Evolutionary conservation across 2,113 vertebrate genomes (phyloP), one percentile per base, ranked within the genome.

Genomic region (Reinhardtius hippoglossoides): DNA sequence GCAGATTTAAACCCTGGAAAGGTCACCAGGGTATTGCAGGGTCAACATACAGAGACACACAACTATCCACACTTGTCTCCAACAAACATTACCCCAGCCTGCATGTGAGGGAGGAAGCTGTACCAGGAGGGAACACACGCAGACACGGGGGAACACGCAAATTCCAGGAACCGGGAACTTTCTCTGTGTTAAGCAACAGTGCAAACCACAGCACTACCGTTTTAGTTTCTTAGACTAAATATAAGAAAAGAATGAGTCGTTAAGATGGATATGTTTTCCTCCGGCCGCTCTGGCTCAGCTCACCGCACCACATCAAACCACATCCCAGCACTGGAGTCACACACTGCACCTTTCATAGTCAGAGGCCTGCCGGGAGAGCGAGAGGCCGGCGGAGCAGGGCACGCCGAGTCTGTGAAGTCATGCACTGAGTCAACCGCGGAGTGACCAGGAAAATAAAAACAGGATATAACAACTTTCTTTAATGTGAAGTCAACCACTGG

Each of bases 251-350:
- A 61, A 46, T 0, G 5, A 35, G 23, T 55, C 3, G 14, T 23
- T 48, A n/a, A 31, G 42, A 72, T 7, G 40, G 40, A 5, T 64
- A 24, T 56, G 4, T 12, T 63, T 68, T 24, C 15, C 20, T 67
- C 26, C 1, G 15, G 9, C 21, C 31, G 46, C 60, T 61, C 31
- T 27, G 21, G 50, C 20, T 52, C 59, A 50, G 46, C 31, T 72
- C 58, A 73, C 64, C 56, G 67, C 72, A 81, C 23, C 23, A 23
- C 23, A 23, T 80, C 26, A 70, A 74, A 76, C 67, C 80, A 27
- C 71, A 67, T 55, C 44, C 58, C 14, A 15, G 68, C 60, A 9
- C 70, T 65, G 48, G 26, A 24, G 31, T 58, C 24, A 72, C 58
- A 1, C 9, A 15, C 12, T 9, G 3, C 66, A 80, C 54, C 68